phyloP scores from a whole-genome alignment of 1,140 invertebrate species.

The Drosophila pallidifrons region DNA sequence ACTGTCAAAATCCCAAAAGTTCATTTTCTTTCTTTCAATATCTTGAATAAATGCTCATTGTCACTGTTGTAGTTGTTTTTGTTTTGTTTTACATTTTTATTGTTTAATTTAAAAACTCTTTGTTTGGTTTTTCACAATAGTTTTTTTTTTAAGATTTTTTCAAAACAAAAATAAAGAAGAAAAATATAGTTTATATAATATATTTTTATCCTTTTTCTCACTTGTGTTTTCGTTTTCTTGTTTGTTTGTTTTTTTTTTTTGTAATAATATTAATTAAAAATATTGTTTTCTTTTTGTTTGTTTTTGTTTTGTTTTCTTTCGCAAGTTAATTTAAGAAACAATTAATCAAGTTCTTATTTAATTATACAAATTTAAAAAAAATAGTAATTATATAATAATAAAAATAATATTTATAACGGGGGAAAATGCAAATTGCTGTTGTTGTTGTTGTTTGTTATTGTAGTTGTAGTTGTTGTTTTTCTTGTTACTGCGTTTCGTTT shows the following conservation, averaged over 20 bases:
- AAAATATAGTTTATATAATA: slow-evolving; percentile 76
- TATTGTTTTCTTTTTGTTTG: slow-evolving; percentile 61
- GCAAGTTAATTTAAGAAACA: slow-evolving; percentile 80
- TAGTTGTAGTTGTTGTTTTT: slow-evolving; percentile 43
- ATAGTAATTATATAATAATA: slow-evolving; percentile 82
- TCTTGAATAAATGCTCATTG: no score
- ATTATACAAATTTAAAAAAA: slow-evolving; percentile 82
- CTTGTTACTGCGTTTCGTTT: slow-evolving; percentile 30
- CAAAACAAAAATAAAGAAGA: slow-evolving; percentile 78
- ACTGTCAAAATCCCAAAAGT: no score
- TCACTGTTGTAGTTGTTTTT: slow-evolving; percentile 18
- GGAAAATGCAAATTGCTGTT: slow-evolving; percentile 75
- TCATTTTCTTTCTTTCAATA: no score
- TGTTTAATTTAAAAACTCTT: slow-evolving; percentile 81
- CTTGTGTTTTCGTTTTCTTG: slow-evolving; percentile 41
- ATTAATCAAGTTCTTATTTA: slow-evolving; percentile 80
- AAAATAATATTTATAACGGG: slow-evolving; percentile 80
- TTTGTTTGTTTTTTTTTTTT: slow-evolving; percentile 32
- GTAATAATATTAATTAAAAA: slow-evolving; percentile 60
- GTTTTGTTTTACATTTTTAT: slow-evolving; percentile 80
- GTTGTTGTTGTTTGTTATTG: slow-evolving; percentile 46
- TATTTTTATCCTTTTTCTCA: slow-evolving; percentile 53
- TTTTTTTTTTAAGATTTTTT: slow-evolving; percentile 66
- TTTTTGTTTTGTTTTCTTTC: slow-evolving; percentile 57
- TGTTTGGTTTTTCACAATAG: slow-evolving; percentile 82